Base-by-base conservation (phyloP, 2,888 invertebrate species). In the Campoplex capitator region DNA sequence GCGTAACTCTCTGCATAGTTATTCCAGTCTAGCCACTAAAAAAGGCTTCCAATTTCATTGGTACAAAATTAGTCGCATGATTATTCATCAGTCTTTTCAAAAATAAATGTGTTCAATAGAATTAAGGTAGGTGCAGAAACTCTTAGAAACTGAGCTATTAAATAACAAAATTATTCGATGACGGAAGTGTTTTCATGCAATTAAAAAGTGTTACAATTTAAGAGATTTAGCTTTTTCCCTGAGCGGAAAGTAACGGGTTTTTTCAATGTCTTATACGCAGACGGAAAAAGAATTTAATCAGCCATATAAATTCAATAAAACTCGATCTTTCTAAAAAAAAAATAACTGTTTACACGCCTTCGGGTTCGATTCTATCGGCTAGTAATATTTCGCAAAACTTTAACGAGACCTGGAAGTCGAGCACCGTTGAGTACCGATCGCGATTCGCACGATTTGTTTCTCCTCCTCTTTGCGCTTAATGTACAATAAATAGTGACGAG, bases 381-480 rank as follows among this genome's bases (percentile, higher is more conserved):
- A 45, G 68, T 62, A 38, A 73, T 73, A 58, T 71, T 71, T 71
- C 45, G 62, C 51, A 23, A 65, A 74, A 75, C 45, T 28, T 45
- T 82, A 81, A 81, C 67, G 82, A 68, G 82, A 82, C 54, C 56
- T 45, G 76, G 71, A 83, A 76, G 82, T 83, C 71, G 76, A 76
- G 65, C 70, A 51, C 45, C 48, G 67, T 62, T 56, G 75, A 51
- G 54, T 62, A 42, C 71, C 28, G 79, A 84, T 85, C 87, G 85
- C 85, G 85, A 84, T 88, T 86, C 51, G 78, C 83, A 78, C 82
- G 68, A 82, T 71, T 87, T 82, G 78, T 81, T 58, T 42, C n/a
- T 28, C 38, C 58, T 67, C 32, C 54, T 13, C 45, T 11, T 13
- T 32, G 45, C 51, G 58, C 75, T 75, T 45, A 78, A 84, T 54